phyloP scores from a whole-genome alignment of 2,797 vertebrate genomes.

The Austrolebias charrua region DNA sequence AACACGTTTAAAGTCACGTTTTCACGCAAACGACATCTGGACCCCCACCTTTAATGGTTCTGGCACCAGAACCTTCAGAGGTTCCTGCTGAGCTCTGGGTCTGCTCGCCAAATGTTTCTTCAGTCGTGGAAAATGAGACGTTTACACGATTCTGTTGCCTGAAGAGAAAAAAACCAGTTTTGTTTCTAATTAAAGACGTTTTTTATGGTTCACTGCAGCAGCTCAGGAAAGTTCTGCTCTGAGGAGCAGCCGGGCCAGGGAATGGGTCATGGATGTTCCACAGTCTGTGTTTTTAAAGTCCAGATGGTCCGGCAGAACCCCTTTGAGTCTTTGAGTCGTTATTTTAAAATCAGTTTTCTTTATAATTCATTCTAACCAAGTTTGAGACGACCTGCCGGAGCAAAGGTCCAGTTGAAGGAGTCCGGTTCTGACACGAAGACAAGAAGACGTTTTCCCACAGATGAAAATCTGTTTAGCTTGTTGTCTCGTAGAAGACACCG shows the following conservation, averaged over 20 bases:
- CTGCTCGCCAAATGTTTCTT: slow-evolving; percentile 27
- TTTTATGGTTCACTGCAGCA: background rate
- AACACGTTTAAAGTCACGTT: slow-evolving; percentile 1
- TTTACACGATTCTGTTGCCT: slow-evolving; percentile 31
- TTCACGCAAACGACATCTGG: slow-evolving; percentile 1
- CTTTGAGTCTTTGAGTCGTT: too few relatives aligned
- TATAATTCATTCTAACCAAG: too few relatives aligned
- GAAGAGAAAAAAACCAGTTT: slow-evolving; percentile 32
- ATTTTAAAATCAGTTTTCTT: too few relatives aligned
- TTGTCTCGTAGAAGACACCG: too few relatives aligned
- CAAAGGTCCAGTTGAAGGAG: too few relatives aligned
- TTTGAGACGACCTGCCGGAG: too few relatives aligned
- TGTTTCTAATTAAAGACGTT: slow-evolving; percentile 52
- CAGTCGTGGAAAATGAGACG: slow-evolving; percentile 25
- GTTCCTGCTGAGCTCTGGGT: background rate
- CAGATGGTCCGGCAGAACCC: too few relatives aligned
- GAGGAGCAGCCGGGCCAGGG: slow-evolving; percentile 1
- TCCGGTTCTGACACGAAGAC: too few relatives aligned
- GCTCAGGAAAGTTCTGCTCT: slow-evolving; percentile 66
- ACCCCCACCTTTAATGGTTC: slow-evolving; percentile 4
- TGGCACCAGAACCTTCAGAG: slow-evolving; percentile 5
- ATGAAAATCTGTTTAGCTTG: too few relatives aligned
- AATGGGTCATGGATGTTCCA: too few relatives aligned
- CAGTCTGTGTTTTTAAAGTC: too few relatives aligned
- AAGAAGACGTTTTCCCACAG: too few relatives aligned